These are phyloP conservation scores for Cassiopea xamachana DNA, from an alignment of 30 jellyfish, hydroid and myxozoan genomes.

Conservation along the genomic window DNA sequence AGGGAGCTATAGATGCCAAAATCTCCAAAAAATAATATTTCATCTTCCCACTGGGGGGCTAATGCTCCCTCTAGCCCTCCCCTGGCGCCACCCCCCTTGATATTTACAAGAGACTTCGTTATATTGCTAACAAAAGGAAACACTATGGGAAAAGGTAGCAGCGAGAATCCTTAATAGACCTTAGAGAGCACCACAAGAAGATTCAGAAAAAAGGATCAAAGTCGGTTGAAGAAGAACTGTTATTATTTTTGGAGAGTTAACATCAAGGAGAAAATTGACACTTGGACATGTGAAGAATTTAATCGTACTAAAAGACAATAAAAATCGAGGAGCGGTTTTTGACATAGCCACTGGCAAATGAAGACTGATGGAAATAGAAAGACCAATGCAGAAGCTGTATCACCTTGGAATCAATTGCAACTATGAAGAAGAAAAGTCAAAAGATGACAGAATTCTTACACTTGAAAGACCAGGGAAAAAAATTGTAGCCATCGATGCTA, in stretches of 20 bases:
- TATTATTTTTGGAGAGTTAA: neutral
- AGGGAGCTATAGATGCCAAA: too few relatives aligned
- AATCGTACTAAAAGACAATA: neutral
- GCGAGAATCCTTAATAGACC: constrained; percentile 19
- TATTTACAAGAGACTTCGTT: neutral
- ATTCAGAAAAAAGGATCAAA: neutral
- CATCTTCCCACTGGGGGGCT: too few relatives aligned
- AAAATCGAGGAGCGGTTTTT: constrained; percentile 14
- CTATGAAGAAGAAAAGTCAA: neutral
- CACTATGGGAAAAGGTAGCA: constrained; percentile 6
- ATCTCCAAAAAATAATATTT: too few relatives aligned
- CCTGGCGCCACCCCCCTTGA: neutral
- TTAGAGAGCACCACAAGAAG: constrained; percentile 31
- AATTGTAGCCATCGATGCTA: constrained; percentile 14
- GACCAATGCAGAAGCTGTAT: constrained; percentile 2
- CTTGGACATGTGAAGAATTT: constrained; percentile 1
- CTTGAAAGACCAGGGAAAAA: constrained; percentile 8
- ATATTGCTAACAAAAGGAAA: neutral
- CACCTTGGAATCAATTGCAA: neutral
- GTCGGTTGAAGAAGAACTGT: constrained; percentile 7
- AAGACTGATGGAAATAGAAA: neutral
- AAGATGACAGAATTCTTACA: neutral
- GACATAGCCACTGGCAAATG: neutral
- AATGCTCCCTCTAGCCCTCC: too few relatives aligned
- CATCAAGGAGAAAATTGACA: constrained; percentile 16